Percentiles rank a stretch among this genome's conserved stretches.
Conservation (phyloP, 2,888 invertebrate genomes). For the Patella caerulea region DNA sequence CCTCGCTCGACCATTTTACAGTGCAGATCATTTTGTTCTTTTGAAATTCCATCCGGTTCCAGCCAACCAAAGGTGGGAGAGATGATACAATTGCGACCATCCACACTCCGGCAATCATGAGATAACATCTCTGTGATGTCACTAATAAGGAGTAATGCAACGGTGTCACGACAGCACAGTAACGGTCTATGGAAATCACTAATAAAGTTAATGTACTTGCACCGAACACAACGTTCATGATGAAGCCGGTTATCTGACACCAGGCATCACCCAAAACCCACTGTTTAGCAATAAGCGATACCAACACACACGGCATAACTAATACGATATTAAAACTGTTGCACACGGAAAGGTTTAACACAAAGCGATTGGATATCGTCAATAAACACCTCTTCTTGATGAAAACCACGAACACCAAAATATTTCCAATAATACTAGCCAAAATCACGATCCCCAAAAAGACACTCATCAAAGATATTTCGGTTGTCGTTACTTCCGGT, state of each 20-base stretch:
- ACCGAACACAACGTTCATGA: conserved; percentile 75
- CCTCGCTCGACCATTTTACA: conserved; percentile 56
- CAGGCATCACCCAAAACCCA: conserved; percentile 61
- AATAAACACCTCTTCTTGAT: conserved; percentile 81
- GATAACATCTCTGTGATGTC: conserved; percentile 71
- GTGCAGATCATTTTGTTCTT: conserved; percentile 61
- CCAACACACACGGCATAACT: conserved; percentile 72
- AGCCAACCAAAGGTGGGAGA: conserved; percentile 68
- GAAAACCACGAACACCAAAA: conserved; percentile 82
- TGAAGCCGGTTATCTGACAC: conserved; percentile 78
- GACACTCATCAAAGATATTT: conserved; percentile 45
- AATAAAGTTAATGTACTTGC: conserved; percentile 78
- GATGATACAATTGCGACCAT: conserved; percentile 70
- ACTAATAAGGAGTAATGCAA: conserved; percentile 77
- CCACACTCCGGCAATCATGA: conserved; percentile 72
- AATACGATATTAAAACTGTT: conserved; percentile 73
- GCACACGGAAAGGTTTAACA: conserved; percentile 76
- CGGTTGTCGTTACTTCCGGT: conserved; percentile 24
- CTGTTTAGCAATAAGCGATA: conserved; percentile 65
- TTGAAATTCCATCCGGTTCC: conserved; percentile 61
- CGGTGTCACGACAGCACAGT: conserved; percentile 79
- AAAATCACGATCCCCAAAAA: conserved; percentile 51
- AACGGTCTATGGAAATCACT: conserved; percentile 79
- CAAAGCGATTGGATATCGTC: conserved; percentile 82
- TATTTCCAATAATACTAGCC: conserved; percentile 80